These are phyloP conservation scores for Tiliacea citrago DNA, from an alignment of 2,888 invertebrate genomes.

Conservation along the genomic window DNA sequence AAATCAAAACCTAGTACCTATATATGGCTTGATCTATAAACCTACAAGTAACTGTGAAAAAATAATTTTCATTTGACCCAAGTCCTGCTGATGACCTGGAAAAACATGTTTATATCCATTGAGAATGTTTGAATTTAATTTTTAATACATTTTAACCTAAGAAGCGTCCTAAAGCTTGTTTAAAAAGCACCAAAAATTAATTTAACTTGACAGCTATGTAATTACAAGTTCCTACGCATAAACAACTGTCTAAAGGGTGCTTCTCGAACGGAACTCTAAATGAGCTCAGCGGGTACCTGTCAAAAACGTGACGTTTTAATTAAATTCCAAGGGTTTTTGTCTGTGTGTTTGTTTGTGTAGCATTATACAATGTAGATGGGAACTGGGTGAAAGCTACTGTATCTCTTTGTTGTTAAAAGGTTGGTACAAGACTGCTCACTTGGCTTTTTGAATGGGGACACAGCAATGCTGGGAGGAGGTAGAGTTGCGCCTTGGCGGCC, in stretches of 20 bases:
- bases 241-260: conserved; percentile 28
- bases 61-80: too few relatives aligned
- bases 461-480: not conserved
- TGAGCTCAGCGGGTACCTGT: conserved; percentile 54
- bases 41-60: too few relatives aligned
- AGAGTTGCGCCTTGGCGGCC: not conserved
- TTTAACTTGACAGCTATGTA: conserved; percentile 31
- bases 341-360: conserved; percentile 49
- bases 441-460: not conserved
- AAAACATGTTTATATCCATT: not conserved
- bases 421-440: not conserved
- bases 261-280: conserved; percentile 45
- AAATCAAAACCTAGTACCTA: too few relatives aligned
- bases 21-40: too few relatives aligned
- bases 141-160: conserved; percentile 1
- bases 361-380: conserved; percentile 32
- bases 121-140: not conserved
- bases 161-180: not conserved
- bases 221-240: conserved; percentile 23
- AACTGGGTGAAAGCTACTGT: conserved; percentile 60
- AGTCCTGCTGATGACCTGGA: too few relatives aligned
- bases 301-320: conserved; percentile 63
- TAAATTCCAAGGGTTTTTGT: conserved; percentile 51
- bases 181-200: conserved; percentile 21
- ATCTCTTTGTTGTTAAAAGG: conserved; percentile 5